phyloP scores from a whole-genome alignment of 2,797 vertebrate genomes.

The Brachyalestes nurse region DNA sequence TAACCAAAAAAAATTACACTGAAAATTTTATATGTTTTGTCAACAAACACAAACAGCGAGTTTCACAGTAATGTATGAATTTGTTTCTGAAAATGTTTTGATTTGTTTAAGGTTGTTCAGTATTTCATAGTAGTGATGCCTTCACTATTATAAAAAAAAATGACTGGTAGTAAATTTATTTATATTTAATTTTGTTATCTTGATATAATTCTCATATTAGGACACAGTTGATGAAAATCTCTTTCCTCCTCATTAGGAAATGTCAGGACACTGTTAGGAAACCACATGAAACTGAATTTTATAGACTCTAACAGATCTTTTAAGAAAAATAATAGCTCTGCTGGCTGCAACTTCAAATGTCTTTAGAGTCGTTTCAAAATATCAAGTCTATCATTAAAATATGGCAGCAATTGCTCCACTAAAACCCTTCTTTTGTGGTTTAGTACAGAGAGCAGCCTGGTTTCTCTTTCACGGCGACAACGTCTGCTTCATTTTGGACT shows the following conservation, averaged over 20 bases:
- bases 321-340: neutral
- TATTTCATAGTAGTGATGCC: too few relatives aligned
- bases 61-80: too few relatives aligned
- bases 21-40: too few relatives aligned
- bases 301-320: conserved; percentile 9
- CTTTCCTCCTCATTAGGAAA: neutral
- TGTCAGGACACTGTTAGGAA: neutral
- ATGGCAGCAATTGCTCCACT: neutral
- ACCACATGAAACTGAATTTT: neutral
- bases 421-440: conserved; percentile 8
- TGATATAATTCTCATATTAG: neutral
- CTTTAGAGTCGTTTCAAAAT: conserved; percentile 19
- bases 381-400: neutral
- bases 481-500: conserved; percentile 31
- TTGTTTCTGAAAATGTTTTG: too few relatives aligned
- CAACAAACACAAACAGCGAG: too few relatives aligned
- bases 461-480: conserved; percentile 4
- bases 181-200: too few relatives aligned
- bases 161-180: too few relatives aligned
- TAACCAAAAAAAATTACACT: too few relatives aligned
- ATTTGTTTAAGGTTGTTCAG: too few relatives aligned
- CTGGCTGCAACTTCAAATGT: conserved; percentile 29
- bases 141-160: too few relatives aligned
- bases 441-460: conserved; percentile 8
- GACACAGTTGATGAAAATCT: neutral